A percentile compares a stretch with the other conserved stretches of the same genome.
These are phyloP conservation scores for Styela plicata DNA, from an alignment of 23 tunicate species.

Conservation along the genomic window DNA sequence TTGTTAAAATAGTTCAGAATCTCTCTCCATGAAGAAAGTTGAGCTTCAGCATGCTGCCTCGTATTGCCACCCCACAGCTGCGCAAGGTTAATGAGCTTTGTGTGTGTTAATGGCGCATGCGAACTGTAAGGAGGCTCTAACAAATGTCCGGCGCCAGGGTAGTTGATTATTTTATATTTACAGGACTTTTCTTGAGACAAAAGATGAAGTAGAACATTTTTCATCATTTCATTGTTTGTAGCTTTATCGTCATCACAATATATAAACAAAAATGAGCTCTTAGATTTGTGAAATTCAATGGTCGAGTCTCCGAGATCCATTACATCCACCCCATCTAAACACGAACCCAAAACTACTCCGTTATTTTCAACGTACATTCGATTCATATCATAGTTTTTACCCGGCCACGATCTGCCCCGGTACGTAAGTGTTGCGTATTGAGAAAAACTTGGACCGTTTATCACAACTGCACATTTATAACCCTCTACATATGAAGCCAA, in stretches of 20 bases:
- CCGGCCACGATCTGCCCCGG: conserved; percentile 3
- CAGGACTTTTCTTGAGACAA: neutral
- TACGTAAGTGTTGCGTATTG: conserved; percentile 12
- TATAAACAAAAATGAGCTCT: conserved; percentile 4
- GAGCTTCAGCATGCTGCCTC: conserved; percentile 58
- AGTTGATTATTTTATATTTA: neutral
- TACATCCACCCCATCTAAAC: neutral
- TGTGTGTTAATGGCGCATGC: neutral
- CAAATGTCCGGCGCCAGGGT: conserved; percentile 27
- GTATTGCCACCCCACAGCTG: conserved; percentile 41
- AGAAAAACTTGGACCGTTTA: conserved; percentile 10
- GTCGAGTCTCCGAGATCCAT: neutral
- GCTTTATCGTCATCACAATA: conserved; percentile 8
- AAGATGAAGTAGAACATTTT: neutral
- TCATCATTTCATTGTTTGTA: neutral
- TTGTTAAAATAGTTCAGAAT: conserved; percentile 41
- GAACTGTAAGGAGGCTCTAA: conserved; percentile 26
- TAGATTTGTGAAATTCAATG: conserved; percentile 19
- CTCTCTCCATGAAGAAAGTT: conserved; percentile 62
- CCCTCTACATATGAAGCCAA: conserved; percentile 5
- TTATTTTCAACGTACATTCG: conserved; percentile 1
- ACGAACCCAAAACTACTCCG: neutral
- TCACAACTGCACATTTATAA: neutral
- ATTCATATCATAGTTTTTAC: neutral
- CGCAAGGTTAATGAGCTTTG: neutral